Evolutionary conservation across 2,797 vertebrate genomes (phyloP).

Genomic region (Acrocephalus scirpaceus): DNA sequence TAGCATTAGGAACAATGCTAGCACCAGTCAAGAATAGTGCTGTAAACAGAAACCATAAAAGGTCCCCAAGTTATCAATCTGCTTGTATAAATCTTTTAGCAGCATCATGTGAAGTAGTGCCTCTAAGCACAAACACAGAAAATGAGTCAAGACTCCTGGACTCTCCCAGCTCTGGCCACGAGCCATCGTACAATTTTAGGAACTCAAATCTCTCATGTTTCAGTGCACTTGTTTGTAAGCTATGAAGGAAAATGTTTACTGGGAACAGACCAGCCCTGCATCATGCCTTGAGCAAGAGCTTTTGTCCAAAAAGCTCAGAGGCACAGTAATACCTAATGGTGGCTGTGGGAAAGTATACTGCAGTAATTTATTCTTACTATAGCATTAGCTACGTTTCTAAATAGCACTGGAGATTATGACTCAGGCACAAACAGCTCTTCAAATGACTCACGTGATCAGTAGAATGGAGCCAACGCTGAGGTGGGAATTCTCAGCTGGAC

Average conservation of each 20-base stretch:
- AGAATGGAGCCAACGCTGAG: constrained; percentile 90
- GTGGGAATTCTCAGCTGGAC: constrained; percentile 79
- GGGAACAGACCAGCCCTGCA: background rate
- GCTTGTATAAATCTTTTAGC: background rate
- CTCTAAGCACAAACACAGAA: background rate
- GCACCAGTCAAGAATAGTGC: background rate
- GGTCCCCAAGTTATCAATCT: background rate
- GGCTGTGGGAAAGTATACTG: background rate
- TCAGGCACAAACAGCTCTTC: background rate
- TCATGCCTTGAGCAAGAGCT: background rate
- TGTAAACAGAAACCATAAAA: background rate
- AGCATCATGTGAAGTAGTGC: background rate
- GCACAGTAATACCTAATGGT: background rate
- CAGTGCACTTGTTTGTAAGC: background rate
- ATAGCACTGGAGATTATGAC: background rate
- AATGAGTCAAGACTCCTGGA: background rate
- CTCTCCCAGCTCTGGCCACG: background rate
- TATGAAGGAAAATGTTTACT: background rate
- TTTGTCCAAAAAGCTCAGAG: background rate
- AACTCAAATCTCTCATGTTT: background rate
- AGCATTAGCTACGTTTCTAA: background rate
- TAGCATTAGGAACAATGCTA: background rate
- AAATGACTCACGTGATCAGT: constrained; percentile 88
- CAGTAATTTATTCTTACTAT: background rate
- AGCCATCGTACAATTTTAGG: background rate